phyloP scores from a whole-genome alignment of 2,888 invertebrate species.

The Fragum fragum region DNA sequence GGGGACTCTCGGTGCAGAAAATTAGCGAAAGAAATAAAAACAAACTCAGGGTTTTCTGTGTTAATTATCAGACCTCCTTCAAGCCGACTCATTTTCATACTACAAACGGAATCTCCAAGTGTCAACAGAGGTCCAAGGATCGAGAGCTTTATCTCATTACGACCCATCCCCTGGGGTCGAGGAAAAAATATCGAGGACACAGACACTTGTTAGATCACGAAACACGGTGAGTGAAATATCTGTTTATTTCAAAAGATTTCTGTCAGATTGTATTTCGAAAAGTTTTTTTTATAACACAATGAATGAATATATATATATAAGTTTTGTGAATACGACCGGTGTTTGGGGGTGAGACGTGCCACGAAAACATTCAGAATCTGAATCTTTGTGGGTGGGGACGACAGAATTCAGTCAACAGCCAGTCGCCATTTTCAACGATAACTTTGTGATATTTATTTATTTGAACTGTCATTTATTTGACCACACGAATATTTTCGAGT shows the following conservation, averaged over 20 bases:
- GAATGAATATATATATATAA: no score
- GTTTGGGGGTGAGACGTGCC: constrained; percentile 7
- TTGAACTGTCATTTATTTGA: background rate
- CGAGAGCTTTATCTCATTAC: constrained; percentile 36
- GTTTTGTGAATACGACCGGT: background rate
- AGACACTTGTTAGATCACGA: constrained; percentile 39
- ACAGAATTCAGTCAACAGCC: background rate
- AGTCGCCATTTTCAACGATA: constrained; percentile 12
- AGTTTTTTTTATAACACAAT: no score
- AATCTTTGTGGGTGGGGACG: constrained; percentile 21
- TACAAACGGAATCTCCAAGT: constrained; percentile 34
- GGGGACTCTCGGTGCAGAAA: constrained; percentile 32
- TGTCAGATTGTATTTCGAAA: no score
- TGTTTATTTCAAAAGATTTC: no score
- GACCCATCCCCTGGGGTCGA: constrained; percentile 65
- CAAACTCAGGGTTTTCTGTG: background rate
- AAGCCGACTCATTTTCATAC: no score
- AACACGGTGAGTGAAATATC: background rate
- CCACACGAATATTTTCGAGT: background rate
- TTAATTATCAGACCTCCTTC: background rate
- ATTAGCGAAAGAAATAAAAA: background rate
- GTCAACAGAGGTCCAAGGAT: constrained; percentile 13
- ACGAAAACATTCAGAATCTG: background rate
- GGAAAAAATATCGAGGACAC: constrained; percentile 35
- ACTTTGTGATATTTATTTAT: background rate